phyloP scores from a whole-genome alignment of 2,888 invertebrate genomes.

The Lochmaea crataegi region DNA sequence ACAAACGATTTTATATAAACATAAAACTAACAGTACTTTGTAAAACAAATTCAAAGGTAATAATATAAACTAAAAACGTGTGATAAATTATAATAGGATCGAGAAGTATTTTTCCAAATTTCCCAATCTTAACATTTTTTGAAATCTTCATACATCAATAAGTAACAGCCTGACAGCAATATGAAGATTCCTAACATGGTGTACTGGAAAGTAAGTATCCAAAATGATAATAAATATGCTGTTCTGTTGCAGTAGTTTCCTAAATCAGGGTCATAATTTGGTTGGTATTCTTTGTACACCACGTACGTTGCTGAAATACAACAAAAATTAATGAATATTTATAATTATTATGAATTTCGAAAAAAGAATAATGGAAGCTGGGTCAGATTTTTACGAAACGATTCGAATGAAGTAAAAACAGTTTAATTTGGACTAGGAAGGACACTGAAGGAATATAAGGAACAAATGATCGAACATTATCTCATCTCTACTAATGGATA shows the following conservation, averaged over 20 bases:
- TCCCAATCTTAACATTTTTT: not conserved
- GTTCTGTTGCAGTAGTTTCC: conserved; percentile 56
- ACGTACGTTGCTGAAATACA: conserved; percentile 53
- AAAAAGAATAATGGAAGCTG: no score
- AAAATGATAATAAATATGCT: conserved; percentile 59
- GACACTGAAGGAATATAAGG: no score
- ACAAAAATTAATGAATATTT: conserved; percentile 8
- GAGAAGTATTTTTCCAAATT: not conserved
- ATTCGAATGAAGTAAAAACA: not conserved
- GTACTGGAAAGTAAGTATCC: conserved; percentile 60
- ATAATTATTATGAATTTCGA: no score
- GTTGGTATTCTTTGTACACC: conserved; percentile 59
- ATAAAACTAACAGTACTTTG: no score
- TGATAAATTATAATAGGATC: no score
- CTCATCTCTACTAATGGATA: no score
- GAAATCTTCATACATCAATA: conserved; percentile 59
- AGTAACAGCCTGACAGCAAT: conserved; percentile 57
- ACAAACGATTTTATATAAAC: no score
- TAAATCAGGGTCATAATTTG: conserved; percentile 51
- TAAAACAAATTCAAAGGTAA: no score
- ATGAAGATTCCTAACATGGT: conserved; percentile 56
- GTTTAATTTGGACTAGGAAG: not conserved
- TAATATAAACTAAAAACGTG: no score
- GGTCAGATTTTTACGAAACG: not conserved
- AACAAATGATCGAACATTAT: no score